Conservation (phyloP, 2,113 vertebrate species). For the Leptobrachium leishanense region DNA sequence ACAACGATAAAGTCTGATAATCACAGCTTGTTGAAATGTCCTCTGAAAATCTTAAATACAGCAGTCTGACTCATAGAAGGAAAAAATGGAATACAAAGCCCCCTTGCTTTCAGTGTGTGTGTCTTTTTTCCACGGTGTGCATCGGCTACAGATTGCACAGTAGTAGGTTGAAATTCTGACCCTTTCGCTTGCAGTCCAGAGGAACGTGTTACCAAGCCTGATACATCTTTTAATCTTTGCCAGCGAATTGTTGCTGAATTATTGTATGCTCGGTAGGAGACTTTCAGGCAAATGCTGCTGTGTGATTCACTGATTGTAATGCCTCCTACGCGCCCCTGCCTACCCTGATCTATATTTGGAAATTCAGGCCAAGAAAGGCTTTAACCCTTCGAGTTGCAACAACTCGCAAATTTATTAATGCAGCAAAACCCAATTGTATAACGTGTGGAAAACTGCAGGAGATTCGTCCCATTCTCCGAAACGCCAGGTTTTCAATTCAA, state of each 20-base stretch:
- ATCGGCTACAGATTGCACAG: not conserved
- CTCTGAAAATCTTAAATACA: not conserved
- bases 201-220: not conserved
- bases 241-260: constrained; percentile 40
- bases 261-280: constrained; percentile 45
- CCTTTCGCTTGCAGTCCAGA: not conserved
- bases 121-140: not conserved
- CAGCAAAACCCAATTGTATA: not conserved
- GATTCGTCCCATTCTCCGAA: not conserved
- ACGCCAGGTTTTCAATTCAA: too few relatives aligned
- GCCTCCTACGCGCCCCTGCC: constrained; percentile 41
- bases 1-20: not conserved
- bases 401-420: not conserved
- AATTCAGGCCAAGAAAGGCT: constrained; percentile 48
- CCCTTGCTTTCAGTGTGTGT: not conserved
- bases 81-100: not conserved
- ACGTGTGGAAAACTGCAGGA: constrained; percentile 2
- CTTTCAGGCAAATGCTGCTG: constrained; percentile 44
- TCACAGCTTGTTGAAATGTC: not conserved
- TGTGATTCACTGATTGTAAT: constrained; percentile 47
- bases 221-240: constrained; percentile 38
- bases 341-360: constrained; percentile 46
- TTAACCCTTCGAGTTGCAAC: constrained; percentile 30
- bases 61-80: constrained; percentile 12
- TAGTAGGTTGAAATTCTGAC: not conserved